Evolutionary conservation across 2,113 vertebrate genomes (phyloP).

Genomic region (Alethe castanea): DNA sequence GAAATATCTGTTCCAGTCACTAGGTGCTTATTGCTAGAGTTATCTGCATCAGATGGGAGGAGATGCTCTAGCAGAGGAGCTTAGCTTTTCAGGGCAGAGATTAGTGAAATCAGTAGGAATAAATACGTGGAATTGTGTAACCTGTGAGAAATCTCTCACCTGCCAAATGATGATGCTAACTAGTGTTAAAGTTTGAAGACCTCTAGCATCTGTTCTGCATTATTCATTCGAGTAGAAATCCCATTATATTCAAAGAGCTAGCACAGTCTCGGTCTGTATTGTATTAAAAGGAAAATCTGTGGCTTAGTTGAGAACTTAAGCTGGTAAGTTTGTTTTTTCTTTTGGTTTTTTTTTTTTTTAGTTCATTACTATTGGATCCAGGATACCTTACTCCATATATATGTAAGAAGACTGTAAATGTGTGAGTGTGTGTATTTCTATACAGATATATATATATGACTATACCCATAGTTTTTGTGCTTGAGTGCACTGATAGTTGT

Average conservation of each 20-base stretch:
- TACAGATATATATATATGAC: background rate
- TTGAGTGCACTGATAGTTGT: background rate
- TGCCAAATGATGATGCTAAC: background rate
- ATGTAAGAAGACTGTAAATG: background rate
- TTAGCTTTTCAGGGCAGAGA: slow-evolving; percentile 6
- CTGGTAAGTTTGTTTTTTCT: background rate
- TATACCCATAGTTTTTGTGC: background rate
- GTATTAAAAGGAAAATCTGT: background rate
- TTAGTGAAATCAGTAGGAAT: slow-evolving; percentile 30
- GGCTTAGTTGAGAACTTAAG: background rate
- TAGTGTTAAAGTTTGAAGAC: background rate
- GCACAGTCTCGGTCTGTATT: background rate
- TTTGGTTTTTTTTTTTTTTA: background rate
- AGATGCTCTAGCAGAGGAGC: background rate
- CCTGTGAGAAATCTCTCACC: background rate
- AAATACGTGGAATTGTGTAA: slow-evolving; percentile 16
- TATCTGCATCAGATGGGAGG: background rate
- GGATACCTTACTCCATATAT: background rate
- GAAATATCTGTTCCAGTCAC: slow-evolving; percentile 50
- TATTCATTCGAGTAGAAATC: background rate
- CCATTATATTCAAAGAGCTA: background rate
- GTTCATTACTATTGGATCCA: background rate
- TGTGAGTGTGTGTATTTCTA: background rate
- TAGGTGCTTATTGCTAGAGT: slow-evolving; percentile 29
- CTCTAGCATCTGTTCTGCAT: slow-evolving; percentile 1